phyloP scores from a whole-genome alignment of 2,797 vertebrate genomes.

The Betta splendens region DNA sequence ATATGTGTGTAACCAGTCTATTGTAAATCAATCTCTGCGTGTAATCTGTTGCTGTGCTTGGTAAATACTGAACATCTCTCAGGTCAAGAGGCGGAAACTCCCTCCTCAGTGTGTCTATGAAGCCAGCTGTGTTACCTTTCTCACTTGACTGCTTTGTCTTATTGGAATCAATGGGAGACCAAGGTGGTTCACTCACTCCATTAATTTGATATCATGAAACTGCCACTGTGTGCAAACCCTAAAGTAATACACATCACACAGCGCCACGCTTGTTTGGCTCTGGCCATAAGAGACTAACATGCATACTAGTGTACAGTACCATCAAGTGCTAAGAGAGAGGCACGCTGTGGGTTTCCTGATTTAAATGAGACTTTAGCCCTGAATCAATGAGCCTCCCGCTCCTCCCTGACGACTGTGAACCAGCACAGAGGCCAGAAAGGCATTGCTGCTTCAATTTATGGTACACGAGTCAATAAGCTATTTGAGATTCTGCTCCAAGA shows the following conservation, averaged over 20 bases:
- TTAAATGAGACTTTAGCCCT: slow-evolving; percentile 58
- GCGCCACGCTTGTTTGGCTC: slow-evolving; percentile 46
- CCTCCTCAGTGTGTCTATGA: slow-evolving; percentile 59
- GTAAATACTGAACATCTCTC: slow-evolving; percentile 38
- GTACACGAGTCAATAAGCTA: slow-evolving; percentile 69
- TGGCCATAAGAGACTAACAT: slow-evolving; percentile 22
- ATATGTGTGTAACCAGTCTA: background rate
- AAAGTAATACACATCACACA: slow-evolving; percentile 59
- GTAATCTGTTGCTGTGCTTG: slow-evolving; percentile 28
- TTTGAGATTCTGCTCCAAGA: slow-evolving; percentile 63
- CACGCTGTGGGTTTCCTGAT: slow-evolving; percentile 29
- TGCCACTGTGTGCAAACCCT: slow-evolving; percentile 54
- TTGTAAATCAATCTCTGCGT: slow-evolving; percentile 19
- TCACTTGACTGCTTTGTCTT: slow-evolving; percentile 74
- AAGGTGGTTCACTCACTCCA: slow-evolving; percentile 72
- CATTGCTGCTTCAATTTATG: slow-evolving; percentile 58
- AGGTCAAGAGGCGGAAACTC: slow-evolving; percentile 49
- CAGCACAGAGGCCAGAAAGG: slow-evolving; percentile 39
- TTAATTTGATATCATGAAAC: slow-evolving; percentile 75
- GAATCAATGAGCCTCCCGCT: slow-evolving; percentile 38
- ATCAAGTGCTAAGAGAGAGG: slow-evolving; percentile 10
- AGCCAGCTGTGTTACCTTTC: slow-evolving; percentile 67
- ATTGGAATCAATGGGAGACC: slow-evolving; percentile 80
- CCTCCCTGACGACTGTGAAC: slow-evolving; percentile 21
- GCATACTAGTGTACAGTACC: slow-evolving; percentile 41